Percentiles rank a stretch among this genome's conserved stretches.
Conservation (phyloP, 2,888 invertebrate species). For the Plagodis dolabraria region DNA sequence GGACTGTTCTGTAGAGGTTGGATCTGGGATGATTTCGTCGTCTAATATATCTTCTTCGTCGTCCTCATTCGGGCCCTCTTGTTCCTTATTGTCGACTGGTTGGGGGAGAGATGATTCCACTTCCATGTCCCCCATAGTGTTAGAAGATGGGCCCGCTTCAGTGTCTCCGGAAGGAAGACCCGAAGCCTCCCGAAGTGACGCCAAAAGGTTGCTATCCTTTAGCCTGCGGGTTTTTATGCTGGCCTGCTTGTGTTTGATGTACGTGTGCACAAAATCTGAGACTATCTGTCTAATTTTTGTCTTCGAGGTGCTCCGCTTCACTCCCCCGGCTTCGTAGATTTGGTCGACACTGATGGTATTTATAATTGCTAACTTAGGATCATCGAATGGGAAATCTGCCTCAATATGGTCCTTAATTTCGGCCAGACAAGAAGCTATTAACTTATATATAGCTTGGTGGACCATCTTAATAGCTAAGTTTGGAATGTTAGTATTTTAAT, state of each 20-base stretch:
- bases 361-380: background rate
- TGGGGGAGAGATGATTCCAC: background rate
- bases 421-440: background rate
- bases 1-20: background rate
- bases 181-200: background rate
- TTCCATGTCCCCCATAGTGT: background rate
- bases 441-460: too few relatives aligned
- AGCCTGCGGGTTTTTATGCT: background rate
- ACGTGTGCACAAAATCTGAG: too few relatives aligned
- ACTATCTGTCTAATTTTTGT: background rate
- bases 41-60: background rate
- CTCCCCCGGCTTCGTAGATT: background rate
- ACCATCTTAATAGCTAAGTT: too few relatives aligned
- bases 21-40: background rate
- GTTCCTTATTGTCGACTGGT: background rate
- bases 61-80: background rate
- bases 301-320: background rate
- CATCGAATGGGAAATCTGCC: background rate
- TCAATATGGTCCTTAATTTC: background rate
- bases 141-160: background rate
- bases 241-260: background rate
- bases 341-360: background rate
- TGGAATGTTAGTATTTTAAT: too few relatives aligned
- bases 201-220: background rate
- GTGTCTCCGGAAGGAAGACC: background rate